A percentile compares a stretch with the other conserved stretches of the same genome.
phyloP scores from a whole-genome alignment of 2,113 vertebrate species.

The Chinchilla lanigera region DNA sequence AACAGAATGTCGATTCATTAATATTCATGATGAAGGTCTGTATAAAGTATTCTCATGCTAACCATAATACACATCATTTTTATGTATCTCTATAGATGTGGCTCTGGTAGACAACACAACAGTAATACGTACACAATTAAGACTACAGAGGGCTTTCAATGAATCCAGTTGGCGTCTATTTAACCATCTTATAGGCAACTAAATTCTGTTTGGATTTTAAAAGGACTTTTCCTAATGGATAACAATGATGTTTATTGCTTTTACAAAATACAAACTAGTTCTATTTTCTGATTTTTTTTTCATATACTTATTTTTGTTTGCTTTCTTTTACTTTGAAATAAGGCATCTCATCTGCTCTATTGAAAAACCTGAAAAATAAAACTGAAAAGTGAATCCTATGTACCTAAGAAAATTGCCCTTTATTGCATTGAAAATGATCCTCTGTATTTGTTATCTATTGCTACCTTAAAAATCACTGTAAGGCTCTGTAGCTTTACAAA shows the following conservation, averaged over 20 bases:
- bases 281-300: not conserved
- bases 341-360: not conserved
- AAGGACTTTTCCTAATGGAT: conserved; percentile 23
- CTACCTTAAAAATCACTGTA: not conserved
- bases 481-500: not conserved
- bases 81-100: not conserved
- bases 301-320: not conserved
- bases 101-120: not conserved
- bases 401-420: not conserved
- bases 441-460: not conserved
- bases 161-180: not conserved
- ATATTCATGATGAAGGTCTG: not conserved
- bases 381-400: not conserved
- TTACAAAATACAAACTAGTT: conserved; percentile 51
- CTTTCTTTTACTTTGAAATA: conserved; percentile 39
- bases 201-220: conserved; percentile 60
- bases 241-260: conserved; percentile 17
- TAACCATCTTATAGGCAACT: conserved; percentile 30
- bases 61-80: not conserved
- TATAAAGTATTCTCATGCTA: not conserved
- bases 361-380: not conserved
- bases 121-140: not conserved
- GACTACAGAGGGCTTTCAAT: not conserved
- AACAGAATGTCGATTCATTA: conserved; percentile 43
- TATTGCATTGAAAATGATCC: not conserved